phyloP scores from a whole-genome alignment of 2,888 invertebrate species.

The Dione vanillae region DNA sequence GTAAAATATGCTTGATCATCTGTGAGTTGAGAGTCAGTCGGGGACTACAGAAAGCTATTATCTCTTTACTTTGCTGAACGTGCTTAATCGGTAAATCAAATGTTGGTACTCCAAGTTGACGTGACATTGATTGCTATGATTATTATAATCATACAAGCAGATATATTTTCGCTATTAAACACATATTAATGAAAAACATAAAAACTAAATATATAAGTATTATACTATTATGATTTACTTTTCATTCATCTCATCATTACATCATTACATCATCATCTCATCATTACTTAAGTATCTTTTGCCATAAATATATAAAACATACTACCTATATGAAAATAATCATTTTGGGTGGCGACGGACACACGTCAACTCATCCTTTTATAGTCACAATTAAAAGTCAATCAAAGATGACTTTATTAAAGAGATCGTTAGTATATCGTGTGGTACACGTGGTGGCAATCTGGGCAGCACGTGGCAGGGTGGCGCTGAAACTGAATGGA shows the following conservation, averaged over 20 bases:
- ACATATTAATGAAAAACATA: neutral
- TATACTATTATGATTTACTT: neutral
- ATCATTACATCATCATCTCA: too few relatives aligned
- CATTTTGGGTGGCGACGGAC: constrained; percentile 1
- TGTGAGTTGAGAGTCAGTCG: constrained; percentile 29
- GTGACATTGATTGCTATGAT: constrained; percentile 72
- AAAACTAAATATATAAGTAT: neutral
- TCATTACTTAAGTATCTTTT: too few relatives aligned
- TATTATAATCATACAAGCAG: constrained; percentile 36
- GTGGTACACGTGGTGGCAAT: constrained; percentile 62
- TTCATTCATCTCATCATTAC: too few relatives aligned
- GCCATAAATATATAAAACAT: too few relatives aligned
- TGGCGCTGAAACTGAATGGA: constrained; percentile 63
- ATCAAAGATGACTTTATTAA: constrained; percentile 49
- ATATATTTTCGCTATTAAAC: neutral
- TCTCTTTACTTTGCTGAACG: constrained; percentile 59
- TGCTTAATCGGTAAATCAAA: constrained; percentile 70
- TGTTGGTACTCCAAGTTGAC: constrained; percentile 54
- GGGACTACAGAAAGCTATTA: constrained; percentile 59
- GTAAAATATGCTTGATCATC: neutral
- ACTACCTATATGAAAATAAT: neutral
- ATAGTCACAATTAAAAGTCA: constrained; percentile 37
- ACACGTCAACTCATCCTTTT: constrained; percentile 29
- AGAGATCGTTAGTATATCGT: constrained; percentile 48
- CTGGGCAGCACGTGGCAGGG: constrained; percentile 72